Evolutionary conservation across 1,140 invertebrate genomes (phyloP).

Genomic region (Drosophila tropicalis): DNA sequence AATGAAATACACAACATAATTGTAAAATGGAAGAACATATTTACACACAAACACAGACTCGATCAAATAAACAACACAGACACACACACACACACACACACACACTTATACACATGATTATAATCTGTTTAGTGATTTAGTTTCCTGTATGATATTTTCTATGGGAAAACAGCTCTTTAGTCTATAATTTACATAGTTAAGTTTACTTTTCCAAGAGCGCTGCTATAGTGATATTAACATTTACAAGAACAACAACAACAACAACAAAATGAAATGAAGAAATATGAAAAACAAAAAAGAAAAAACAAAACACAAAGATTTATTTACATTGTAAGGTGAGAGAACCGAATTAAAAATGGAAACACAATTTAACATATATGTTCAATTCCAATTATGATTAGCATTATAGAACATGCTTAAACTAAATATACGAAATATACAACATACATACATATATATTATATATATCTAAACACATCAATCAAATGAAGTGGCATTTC

Average conservation of each 20-base stretch:
- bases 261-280: not conserved
- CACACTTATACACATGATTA: conserved; percentile 8
- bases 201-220: conserved; percentile 60
- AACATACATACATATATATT: conserved; percentile 56
- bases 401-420: conserved; percentile 76
- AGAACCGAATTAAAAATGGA: conserved; percentile 4
- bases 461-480: conserved; percentile 19
- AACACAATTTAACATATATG: conserved; percentile 17
- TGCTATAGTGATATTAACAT: conserved; percentile 81
- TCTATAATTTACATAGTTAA: conserved; percentile 46
- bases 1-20: conserved; percentile 38
- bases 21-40: conserved; percentile 24
- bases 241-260: conserved; percentile 44
- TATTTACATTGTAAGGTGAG: conserved; percentile 59
- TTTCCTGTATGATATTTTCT: conserved; percentile 22
- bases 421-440: conserved; percentile 79
- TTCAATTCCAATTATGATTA: conserved; percentile 69
- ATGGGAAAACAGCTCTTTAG: conserved; percentile 25
- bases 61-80: conserved; percentile 20
- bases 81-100: conserved; percentile 27
- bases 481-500: not conserved
- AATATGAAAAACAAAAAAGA: not conserved
- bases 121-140: conserved; percentile 40
- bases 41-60: conserved; percentile 15
- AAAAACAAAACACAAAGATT: conserved; percentile 47